Conservation (phyloP, 2,888 invertebrate genomes). For the Emmelina monodactyla region DNA sequence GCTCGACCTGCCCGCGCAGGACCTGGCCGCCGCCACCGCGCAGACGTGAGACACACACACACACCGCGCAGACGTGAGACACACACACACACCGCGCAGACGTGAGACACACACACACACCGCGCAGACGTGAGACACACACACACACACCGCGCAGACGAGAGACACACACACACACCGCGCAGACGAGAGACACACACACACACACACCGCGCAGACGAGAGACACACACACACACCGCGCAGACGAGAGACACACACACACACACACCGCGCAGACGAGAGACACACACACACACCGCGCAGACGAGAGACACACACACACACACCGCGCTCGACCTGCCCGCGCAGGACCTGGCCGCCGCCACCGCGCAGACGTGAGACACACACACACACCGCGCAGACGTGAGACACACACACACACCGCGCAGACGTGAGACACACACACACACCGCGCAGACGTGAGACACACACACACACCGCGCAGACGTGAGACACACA, state of each 20-base stretch:
- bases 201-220: no score
- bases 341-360: constrained; percentile 92
- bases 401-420: no score
- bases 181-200: no score
- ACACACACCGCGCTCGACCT: constrained; percentile 91
- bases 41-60: constrained; percentile 86
- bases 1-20: constrained; percentile 90
- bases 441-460: constrained; percentile 93
- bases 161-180: no score
- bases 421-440: constrained; percentile 93
- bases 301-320: constrained; percentile 85
- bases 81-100: constrained; percentile 93
- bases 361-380: constrained; percentile 90
- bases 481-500: constrained; percentile 92
- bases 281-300: no score
- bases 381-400: no score
- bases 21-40: constrained; percentile 91
- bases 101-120: constrained; percentile 90
- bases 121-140: constrained; percentile 89
- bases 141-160: constrained; percentile 95
- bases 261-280: no score
- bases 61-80: constrained; percentile 92
- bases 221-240: no score
- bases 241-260: no score
- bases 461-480: constrained; percentile 88